Conservation (phyloP, 1,140 invertebrate species). For the Zaprionus lachaisei region DNA sequence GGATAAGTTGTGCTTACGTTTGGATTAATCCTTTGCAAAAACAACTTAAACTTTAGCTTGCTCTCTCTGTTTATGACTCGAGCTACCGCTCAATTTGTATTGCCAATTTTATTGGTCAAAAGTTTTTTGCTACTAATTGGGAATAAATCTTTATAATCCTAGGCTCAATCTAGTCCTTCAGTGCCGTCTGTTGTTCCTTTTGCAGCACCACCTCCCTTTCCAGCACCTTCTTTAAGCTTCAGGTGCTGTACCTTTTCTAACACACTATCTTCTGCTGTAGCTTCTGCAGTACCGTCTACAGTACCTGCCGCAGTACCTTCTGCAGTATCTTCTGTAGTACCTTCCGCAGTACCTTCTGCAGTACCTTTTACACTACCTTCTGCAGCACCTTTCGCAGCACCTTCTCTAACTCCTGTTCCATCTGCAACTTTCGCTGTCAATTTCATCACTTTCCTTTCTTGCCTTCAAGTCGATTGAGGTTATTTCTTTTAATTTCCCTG, state of each 20-base stretch:
- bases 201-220: slow-evolving; percentile 5
- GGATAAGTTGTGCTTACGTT: neutral
- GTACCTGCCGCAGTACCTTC: too few species aligned
- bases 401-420: neutral
- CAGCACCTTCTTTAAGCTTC: slow-evolving; percentile 10
- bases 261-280: neutral
- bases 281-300: too few species aligned
- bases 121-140: neutral
- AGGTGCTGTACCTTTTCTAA: too few species aligned
- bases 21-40: neutral
- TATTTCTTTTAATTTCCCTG: slow-evolving; percentile 61
- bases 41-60: neutral
- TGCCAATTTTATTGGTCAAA: neutral
- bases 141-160: neutral
- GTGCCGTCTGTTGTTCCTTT: slow-evolving; percentile 16
- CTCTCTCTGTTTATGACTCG: too few species aligned
- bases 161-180: neutral
- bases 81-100: neutral
- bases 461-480: slow-evolving; percentile 30
- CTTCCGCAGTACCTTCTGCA: too few species aligned
- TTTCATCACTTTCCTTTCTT: slow-evolving; percentile 29
- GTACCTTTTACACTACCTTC: neutral
- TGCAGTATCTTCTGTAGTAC: too few species aligned
- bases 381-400: neutral
- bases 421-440: neutral